Evolutionary conservation across 2,113 vertebrate species (phyloP), one percentile per base, ranked within the genome.

Genomic region (Nannobrachium achirus): DNA sequence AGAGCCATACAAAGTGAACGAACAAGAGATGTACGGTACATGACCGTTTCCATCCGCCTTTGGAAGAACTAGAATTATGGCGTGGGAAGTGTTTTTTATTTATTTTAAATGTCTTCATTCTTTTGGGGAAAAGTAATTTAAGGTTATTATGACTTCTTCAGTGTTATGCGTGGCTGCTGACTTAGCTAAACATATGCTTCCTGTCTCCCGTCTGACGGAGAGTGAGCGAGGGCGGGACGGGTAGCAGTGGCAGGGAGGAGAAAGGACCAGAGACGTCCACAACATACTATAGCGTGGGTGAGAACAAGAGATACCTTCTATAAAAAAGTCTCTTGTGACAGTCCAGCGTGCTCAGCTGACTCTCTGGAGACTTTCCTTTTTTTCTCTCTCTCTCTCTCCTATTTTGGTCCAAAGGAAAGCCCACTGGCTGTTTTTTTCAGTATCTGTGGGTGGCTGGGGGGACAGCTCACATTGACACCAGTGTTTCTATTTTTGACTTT

Each of bases 251-350:
- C 20, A 4, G 4, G 20, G 20, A 25, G 4, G 20, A 25, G 20
- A 25, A 25, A 25, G 20, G 20, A 1, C 20, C 2, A 25, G 20
- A 25, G 20, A 25, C 4, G 20, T 25, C 2, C 2, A 25, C 20
- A 25, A 25, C 20, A 25, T 25, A n/a, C n/a, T n/a, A 19, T 11
- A 55, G 48, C 18, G 56, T 44, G 72, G 55, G 56, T 18, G 52
- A 25, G 58, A 85, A 78, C 71, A 33, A 68, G 73, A 76, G 64
- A 66, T 59, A 67, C 63, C 79, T 82, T 74, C 83, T 86, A 86
- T 84, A 85, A 85, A 85, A 86, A 87, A 73, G 39, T 13, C 52
- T 82, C 85, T 89, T 81, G 88, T 87, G 84, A 87, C 80, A 76
- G 72, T 82, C 83, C 76, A 74, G 62, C 65, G 76, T 63, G 16